Percentiles rank a stretch among this genome's conserved stretches.
These are phyloP conservation scores for Panopea generosa DNA, from an alignment of 2,888 invertebrate species.

Conservation along the genomic window DNA sequence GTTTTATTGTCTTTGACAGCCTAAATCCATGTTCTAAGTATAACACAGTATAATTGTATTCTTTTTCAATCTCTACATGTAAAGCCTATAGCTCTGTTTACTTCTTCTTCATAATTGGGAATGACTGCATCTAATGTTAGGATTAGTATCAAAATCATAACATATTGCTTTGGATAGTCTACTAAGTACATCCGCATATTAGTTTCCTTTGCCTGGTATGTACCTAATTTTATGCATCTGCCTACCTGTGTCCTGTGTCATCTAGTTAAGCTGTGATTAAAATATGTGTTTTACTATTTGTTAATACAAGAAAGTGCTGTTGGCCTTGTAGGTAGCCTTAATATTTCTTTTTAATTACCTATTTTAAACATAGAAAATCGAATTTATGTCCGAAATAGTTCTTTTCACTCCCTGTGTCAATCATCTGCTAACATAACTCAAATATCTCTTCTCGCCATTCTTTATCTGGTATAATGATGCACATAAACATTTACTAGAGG, in stretches of 20 bases:
- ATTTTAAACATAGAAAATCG: too few relatives aligned
- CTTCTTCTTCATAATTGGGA: too few relatives aligned
- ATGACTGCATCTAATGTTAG: too few relatives aligned
- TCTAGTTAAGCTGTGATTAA: neutral
- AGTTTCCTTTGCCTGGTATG: neutral
- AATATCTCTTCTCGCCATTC: neutral
- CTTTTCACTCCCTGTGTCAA: conserved; percentile 1
- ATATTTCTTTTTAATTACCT: conserved; percentile 12
- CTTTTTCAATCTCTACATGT: neutral
- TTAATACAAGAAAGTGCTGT: neutral
- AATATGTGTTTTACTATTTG: conserved; percentile 17
- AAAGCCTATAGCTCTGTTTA: neutral
- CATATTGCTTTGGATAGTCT: neutral
- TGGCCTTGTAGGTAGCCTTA: conserved; percentile 1
- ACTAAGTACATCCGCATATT: neutral
- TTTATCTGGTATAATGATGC: conserved; percentile 14
- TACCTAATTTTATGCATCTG: neutral
- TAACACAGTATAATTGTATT: neutral
- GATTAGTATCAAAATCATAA: too few relatives aligned
- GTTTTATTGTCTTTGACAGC: too few relatives aligned
- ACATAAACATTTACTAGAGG: conserved; percentile 16
- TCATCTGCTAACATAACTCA: neutral
- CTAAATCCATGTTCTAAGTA: neutral
- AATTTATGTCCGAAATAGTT: conserved; percentile 3
- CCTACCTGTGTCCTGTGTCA: neutral